phyloP scores from a whole-genome alignment of 2,888 invertebrate genomes.

The Volucella inanis region DNA sequence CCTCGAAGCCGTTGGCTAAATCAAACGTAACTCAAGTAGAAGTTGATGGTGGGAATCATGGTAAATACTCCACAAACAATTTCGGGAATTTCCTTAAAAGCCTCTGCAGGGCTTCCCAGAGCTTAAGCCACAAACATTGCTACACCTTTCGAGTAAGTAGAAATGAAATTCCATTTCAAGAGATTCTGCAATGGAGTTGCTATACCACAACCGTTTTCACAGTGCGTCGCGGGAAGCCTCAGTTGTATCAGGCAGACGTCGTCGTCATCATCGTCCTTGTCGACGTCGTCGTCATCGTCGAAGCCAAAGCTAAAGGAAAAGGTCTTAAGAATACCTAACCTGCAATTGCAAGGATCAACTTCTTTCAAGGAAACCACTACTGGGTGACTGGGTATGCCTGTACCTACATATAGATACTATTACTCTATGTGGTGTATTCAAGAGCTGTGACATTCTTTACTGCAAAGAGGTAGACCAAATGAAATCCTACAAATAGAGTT shows the following conservation, averaged over 20 bases:
- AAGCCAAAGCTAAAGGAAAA: neutral
- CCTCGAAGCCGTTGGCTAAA: slow-evolving; percentile 38
- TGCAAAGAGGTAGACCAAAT: neutral
- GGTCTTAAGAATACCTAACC: slow-evolving; percentile 3
- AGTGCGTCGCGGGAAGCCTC: slow-evolving; percentile 37
- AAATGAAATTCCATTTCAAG: slow-evolving; percentile 53
- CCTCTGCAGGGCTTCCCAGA: slow-evolving; percentile 38
- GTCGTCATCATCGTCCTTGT: too few species aligned
- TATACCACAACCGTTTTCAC: slow-evolving; percentile 7
- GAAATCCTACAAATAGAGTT: slow-evolving; percentile 7
- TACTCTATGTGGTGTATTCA: neutral
- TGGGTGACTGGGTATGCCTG: neutral
- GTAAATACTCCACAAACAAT: slow-evolving; percentile 57
- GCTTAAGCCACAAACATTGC: slow-evolving; percentile 3
- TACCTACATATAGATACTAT: neutral
- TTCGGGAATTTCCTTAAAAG: slow-evolving; percentile 50
- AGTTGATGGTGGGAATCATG: slow-evolving; percentile 24
- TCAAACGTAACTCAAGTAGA: slow-evolving; percentile 46
- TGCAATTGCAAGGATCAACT: slow-evolving; percentile 49
- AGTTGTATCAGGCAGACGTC: slow-evolving; percentile 21
- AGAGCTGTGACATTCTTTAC: neutral
- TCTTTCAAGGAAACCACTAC: slow-evolving; percentile 16
- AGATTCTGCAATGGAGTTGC: neutral
- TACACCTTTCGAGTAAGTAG: slow-evolving; percentile 20
- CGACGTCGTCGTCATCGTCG: too few species aligned